Evolutionary conservation across 2,113 vertebrate species (phyloP).

Genomic region (Xyliphius kryptos): DNA sequence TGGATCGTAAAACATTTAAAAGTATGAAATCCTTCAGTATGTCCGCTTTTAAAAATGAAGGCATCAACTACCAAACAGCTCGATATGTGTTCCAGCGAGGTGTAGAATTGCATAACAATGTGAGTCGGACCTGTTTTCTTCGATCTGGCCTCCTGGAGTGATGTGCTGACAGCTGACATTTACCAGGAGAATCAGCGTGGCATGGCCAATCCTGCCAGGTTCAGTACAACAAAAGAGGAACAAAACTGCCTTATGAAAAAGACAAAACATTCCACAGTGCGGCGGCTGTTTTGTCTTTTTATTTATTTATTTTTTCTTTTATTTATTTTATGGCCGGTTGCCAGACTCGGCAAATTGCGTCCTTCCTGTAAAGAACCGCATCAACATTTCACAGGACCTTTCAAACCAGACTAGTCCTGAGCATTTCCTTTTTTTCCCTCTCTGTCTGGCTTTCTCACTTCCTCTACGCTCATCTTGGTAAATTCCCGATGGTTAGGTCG

Average conservation of each 20-base stretch:
- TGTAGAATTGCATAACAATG: background rate
- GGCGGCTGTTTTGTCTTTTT: constrained; percentile 27
- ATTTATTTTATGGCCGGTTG: constrained; percentile 23
- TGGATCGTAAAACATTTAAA: too few relatives aligned
- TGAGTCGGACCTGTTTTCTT: background rate
- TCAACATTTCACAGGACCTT: background rate
- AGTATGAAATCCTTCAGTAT: too few relatives aligned
- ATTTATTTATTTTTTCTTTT: background rate
- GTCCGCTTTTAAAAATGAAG: constrained; percentile 11
- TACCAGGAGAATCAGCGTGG: constrained; percentile 75
- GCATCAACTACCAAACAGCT: constrained; percentile 2
- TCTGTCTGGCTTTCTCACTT: constrained; percentile 2
- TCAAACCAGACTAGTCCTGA: background rate
- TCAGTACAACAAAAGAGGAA: constrained; percentile 67
- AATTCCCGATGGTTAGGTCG: constrained; percentile 49
- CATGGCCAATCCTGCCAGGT: constrained; percentile 67
- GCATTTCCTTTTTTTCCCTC: constrained; percentile 6
- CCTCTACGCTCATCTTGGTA: constrained; percentile 9
- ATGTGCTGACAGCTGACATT: constrained; percentile 78
- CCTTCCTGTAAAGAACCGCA: constrained; percentile 8
- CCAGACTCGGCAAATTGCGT: constrained; percentile 18
- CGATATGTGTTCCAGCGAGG: constrained; percentile 8
- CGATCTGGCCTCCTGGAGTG: constrained; percentile 61
- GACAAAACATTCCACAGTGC: constrained; percentile 39
- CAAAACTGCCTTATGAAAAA: constrained; percentile 34